Conservation (phyloP, 2,888 invertebrate genomes). For the Agrotis clavis region DNA sequence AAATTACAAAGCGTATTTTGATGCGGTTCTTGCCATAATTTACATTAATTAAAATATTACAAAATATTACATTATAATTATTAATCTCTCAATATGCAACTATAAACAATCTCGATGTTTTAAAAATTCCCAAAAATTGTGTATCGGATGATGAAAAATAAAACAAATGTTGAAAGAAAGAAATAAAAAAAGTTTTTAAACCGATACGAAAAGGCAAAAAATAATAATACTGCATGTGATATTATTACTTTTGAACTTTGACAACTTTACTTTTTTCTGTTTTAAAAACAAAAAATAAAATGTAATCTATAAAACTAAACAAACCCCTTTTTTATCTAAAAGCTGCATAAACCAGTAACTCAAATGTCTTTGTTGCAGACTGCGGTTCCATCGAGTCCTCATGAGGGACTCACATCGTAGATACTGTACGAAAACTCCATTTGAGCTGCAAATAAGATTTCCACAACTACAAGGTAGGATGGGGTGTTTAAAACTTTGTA, state of each 20-base stretch:
- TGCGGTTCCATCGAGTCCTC: constrained; percentile 9
- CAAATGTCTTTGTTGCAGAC: constrained; percentile 36
- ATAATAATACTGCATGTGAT: neutral
- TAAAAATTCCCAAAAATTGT: too few species aligned
- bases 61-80: too few species aligned
- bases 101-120: too few species aligned
- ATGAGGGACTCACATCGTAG: constrained; percentile 23
- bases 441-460: constrained; percentile 46
- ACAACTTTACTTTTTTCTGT: neutral
- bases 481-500: constrained; percentile 30
- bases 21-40: too few species aligned
- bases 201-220: neutral
- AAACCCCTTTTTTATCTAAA: neutral
- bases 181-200: too few species aligned
- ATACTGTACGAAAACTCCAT: constrained; percentile 30
- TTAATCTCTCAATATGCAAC: too few species aligned
- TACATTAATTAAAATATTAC: too few species aligned
- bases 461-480: constrained; percentile 18
- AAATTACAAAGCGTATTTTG: too few species aligned
- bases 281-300: neutral
- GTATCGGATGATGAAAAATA: too few species aligned
- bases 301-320: too few species aligned
- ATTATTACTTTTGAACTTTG: neutral
- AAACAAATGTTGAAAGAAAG: too few species aligned
- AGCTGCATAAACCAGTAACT: neutral